These are phyloP conservation scores for Ictalurus punctatus DNA, from an alignment of 2,113 vertebrate species.

Conservation along the genomic window DNA sequence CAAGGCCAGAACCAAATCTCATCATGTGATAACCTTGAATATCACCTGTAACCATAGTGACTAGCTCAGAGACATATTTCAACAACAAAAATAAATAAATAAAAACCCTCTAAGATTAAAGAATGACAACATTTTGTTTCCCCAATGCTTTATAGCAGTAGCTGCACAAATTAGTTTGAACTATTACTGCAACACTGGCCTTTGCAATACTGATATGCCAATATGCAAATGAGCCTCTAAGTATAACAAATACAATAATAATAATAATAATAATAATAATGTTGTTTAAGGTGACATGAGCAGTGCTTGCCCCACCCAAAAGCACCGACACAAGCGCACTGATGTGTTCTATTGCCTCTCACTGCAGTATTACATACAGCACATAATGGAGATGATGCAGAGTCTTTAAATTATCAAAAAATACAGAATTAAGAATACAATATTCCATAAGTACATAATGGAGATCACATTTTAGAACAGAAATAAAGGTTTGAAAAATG, in stretches of 20 bases:
- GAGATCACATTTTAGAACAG: background rate
- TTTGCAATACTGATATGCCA: background rate
- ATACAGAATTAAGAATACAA: background rate
- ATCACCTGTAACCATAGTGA: constrained; percentile 25
- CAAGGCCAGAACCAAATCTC: background rate
- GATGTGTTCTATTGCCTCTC: background rate
- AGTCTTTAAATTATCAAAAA: background rate
- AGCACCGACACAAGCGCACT: background rate
- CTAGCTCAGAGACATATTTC: background rate
- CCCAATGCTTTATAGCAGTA: no score
- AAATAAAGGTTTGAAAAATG: background rate
- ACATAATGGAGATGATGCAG: background rate
- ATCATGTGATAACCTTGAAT: constrained; percentile 15
- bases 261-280: background rate
- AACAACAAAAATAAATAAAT: background rate
- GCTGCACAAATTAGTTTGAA: background rate
- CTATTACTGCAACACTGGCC: background rate
- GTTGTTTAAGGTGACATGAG: background rate
- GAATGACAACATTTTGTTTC: background rate
- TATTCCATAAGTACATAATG: background rate
- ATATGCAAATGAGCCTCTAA: background rate
- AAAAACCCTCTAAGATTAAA: background rate
- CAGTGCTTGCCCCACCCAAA: background rate
- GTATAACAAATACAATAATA: background rate
- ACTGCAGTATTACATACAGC: background rate